Evolutionary conservation across 2,797 vertebrate genomes (phyloP), one percentile per base, ranked within the genome.

Genomic region (Borostomias antarcticus): DNA sequence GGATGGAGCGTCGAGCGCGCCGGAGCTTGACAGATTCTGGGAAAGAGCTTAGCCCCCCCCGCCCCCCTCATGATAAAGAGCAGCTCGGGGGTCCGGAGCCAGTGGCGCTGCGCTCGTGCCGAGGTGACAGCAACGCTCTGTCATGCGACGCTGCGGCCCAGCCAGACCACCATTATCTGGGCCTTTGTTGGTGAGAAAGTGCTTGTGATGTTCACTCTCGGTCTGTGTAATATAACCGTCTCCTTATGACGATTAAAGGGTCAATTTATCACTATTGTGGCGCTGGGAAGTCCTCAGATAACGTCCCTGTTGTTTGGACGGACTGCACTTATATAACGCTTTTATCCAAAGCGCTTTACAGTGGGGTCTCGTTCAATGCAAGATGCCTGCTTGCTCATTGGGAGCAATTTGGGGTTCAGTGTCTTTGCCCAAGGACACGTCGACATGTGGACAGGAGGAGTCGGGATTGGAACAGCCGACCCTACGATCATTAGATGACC

Each of bases 1-100:
- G 88, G 89, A 91, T 91, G 88, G 89, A 89, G 86, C 87, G 88
- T 76, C 75, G 82, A 52, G 75, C 82, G 85, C 63, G 40, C 78
- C 40, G 37, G 61, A 72, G 69, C 63, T 69, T 90, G 90, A 90
- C 90, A 91, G 83, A 76, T 91, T 91, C 89, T 91, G 89, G 90
- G 89, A 91, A 90, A 85, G 85, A 54, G 68, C 74, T 72, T 52
- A 70, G 74, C 5, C 13, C 13, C 40, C 75, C 78, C 64, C 73
- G 87, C 85, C 86, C 86, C 76, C 68, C 74, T 75, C 72, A 81
- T 83, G 88, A 91, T 88, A 89, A 89, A 89, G 85, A 85, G 83
- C 75, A 78, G 79, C 73, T 75, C 51, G 40, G 4, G 40, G 40
- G 21, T n/a, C 54, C 60, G 32, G 73, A 71, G 76, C 79, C 73